Percentiles rank a stretch among this genome's conserved stretches.
phyloP scores from a whole-genome alignment of 2,888 invertebrate species.

The Allacma fusca region DNA sequence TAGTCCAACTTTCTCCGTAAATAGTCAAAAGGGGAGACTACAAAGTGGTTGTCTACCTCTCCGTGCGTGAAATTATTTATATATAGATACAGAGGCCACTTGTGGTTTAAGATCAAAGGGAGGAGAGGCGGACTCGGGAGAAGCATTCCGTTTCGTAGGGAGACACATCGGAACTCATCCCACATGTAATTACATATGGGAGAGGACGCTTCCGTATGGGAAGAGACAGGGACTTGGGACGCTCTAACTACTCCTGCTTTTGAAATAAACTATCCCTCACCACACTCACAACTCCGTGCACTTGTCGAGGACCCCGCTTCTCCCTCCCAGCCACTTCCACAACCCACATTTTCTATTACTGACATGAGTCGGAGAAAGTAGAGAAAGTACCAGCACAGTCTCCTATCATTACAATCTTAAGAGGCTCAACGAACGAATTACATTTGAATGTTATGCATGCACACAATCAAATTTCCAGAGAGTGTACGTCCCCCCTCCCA shows the following conservation, averaged over 20 bases:
- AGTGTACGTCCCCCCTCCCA: neutral
- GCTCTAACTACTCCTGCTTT: no score
- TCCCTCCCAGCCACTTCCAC: no score
- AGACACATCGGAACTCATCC: no score
- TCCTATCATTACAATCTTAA: neutral
- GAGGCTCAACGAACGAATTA: neutral
- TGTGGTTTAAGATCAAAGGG: constrained; percentile 1
- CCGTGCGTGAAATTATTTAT: constrained; percentile 12
- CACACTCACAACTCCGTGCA: no score
- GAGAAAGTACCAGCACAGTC: neutral
- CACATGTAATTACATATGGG: no score
- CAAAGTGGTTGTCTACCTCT: neutral
- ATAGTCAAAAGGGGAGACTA: neutral
- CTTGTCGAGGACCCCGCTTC: no score
- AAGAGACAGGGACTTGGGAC: no score
- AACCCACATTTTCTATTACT: no score
- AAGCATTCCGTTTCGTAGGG: no score
- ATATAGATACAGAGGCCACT: neutral
- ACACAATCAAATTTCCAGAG: neutral
- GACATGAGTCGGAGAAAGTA: no score
- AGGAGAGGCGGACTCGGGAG: neutral
- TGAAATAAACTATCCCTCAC: no score
- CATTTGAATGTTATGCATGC: constrained; percentile 3
- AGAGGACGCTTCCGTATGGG: no score
- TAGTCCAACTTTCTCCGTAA: neutral